These are phyloP conservation scores for Panthera leo DNA, from an alignment of 2,113 vertebrate genomes.

Conservation along the genomic window DNA sequence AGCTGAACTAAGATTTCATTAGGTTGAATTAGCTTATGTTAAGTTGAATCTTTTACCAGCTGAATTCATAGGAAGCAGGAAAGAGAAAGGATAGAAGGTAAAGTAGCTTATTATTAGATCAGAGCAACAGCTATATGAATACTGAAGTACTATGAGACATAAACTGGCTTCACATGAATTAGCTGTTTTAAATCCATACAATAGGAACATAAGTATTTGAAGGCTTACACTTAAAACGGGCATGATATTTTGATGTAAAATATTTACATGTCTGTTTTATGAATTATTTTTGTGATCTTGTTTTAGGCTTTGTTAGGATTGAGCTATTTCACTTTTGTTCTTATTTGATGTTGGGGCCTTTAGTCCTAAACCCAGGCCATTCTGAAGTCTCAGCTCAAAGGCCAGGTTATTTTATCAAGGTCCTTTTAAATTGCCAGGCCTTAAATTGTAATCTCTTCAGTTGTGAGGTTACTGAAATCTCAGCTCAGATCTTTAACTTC, in stretches of 20 bases:
- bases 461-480: not conserved
- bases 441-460: not conserved
- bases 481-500: constrained; percentile 4
- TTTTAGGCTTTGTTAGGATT: not conserved
- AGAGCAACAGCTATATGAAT: not conserved
- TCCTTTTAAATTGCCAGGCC: not conserved
- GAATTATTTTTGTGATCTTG: not conserved
- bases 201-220: not conserved
- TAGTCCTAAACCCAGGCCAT: not conserved
- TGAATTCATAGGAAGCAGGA: not conserved
- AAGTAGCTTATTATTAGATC: constrained; percentile 6
- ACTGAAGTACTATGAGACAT: not conserved
- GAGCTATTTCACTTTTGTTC: not conserved
- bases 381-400: not conserved
- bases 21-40: not conserved
- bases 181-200: not conserved
- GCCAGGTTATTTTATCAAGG: not conserved
- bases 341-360: not conserved
- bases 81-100: constrained; percentile 3
- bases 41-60: constrained; percentile 1
- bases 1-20: constrained; percentile 32
- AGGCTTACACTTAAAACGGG: not conserved
- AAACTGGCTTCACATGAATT: not conserved
- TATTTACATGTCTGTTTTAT: not conserved
- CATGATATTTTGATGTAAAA: not conserved